Evolutionary conservation across 2,797 vertebrate genomes (phyloP).

Genomic region (Pelobates cultripes): DNA sequence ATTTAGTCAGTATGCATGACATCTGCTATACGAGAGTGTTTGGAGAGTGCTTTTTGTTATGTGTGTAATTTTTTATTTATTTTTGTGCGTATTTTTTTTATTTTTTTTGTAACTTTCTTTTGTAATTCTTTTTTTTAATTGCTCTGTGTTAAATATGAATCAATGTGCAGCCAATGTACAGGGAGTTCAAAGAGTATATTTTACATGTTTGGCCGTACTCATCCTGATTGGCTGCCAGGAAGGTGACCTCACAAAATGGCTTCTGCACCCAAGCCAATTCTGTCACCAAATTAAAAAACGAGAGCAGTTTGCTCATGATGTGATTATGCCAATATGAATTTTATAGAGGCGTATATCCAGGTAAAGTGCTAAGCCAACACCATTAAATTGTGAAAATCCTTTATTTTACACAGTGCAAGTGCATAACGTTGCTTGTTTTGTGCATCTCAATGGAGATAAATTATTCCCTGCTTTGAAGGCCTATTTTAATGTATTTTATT

Average conservation of each 20-base stretch:
- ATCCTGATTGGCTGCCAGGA: conserved; percentile 15
- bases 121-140: no score
- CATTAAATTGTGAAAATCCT: conserved; percentile 20
- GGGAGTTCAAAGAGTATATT: no score
- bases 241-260: conserved; percentile 25
- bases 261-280: conserved; percentile 33
- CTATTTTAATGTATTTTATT: no score
- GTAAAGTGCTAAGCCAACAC: neutral
- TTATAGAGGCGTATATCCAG: conserved; percentile 17
- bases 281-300: conserved; percentile 47
- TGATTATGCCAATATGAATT: conserved; percentile 14
- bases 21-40: no score
- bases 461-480: conserved; percentile 7
- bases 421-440: conserved; percentile 10
- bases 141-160: no score
- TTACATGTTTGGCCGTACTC: neutral
- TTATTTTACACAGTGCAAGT: conserved; percentile 17
- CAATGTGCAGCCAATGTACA: no score
- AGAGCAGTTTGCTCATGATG: conserved; percentile 21
- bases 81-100: no score
- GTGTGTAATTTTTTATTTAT: no score
- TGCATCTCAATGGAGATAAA: neutral
- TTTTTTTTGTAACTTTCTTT: no score
- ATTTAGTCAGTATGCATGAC: neutral
- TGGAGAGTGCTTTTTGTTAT: no score